A percentile compares a stretch with the other conserved stretches of the same genome.
Evolutionary conservation across 2,888 invertebrate species (phyloP).

Genomic region (Ditula angustiorana): DNA sequence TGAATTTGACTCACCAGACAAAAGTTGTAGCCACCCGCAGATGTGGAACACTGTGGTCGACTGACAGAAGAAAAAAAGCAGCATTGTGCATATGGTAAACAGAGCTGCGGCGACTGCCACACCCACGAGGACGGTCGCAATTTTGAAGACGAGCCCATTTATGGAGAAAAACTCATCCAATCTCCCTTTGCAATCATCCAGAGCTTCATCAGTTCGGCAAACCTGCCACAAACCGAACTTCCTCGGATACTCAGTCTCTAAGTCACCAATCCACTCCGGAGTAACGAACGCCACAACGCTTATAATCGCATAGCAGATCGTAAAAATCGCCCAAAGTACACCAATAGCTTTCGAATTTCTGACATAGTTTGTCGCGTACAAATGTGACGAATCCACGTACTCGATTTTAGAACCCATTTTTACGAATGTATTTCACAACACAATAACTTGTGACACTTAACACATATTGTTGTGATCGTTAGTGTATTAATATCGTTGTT

Average conservation of each 20-base stretch:
- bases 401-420: slow-evolving; percentile 96
- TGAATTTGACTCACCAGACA: slow-evolving; percentile 91
- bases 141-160: slow-evolving; percentile 93
- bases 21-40: slow-evolving; percentile 97
- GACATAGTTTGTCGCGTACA: slow-evolving; percentile 96
- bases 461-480: slow-evolving; percentile 57
- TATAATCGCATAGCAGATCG: slow-evolving; percentile 98
- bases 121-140: slow-evolving; percentile 95
- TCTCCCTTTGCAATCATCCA: slow-evolving; percentile 93
- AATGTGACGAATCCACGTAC: slow-evolving; percentile 95
- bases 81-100: slow-evolving; percentile 94
- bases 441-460: slow-evolving; percentile 39
- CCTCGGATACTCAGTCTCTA: slow-evolving; percentile 94
- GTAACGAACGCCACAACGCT: slow-evolving; percentile 97
- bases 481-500: slow-evolving; percentile 48
- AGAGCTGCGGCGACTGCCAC: slow-evolving; percentile 94
- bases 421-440: slow-evolving; percentile 60
- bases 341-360: slow-evolving; percentile 97
- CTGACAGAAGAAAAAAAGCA: slow-evolving; percentile 97
- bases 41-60: slow-evolving; percentile 96
- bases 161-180: slow-evolving; percentile 93
- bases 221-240: slow-evolving; percentile 97
- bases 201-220: slow-evolving; percentile 91
- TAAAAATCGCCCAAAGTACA: slow-evolving; percentile 98
- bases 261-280: slow-evolving; percentile 96